Base-by-base conservation (phyloP, 2,113 vertebrate species). In the Paracanthobrama guichenoti region DNA sequence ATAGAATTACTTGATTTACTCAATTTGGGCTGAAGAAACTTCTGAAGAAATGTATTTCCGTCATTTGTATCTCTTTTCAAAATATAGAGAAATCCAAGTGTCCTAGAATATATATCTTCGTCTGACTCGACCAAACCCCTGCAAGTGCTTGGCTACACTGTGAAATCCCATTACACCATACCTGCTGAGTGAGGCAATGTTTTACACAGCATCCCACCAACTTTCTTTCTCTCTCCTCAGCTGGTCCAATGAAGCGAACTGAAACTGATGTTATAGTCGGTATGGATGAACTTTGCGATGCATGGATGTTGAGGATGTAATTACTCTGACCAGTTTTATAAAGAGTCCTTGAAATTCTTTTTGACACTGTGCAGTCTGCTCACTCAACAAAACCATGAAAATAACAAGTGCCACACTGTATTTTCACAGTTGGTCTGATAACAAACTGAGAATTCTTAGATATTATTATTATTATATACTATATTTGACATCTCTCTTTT, bases 141-240 rank as follows among this genome's bases (percentile, higher is more conserved):
- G 69, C 31, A 66, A 83, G 62, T 59, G 2, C 53, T 22, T 55
- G 76, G 74, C 53, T 48, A 46, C 50, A 64, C 84, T 44, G 80
- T 76, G 46, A 59, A 86, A 87, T 85, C 60, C 79, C 69, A 80
- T 82, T 86, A 66, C 67, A 57, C 44, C 62, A 53, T 67, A 81
- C 83, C 85, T 86, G 75, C 85, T 50, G 85, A 83, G 62, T 62
- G 35, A 85, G 42, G 79, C 72, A 82, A 55, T 60, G 79, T 53
- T 64, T 84, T 78, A 81, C 81, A 53, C 55, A 50, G 53, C 60
- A 24, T 72, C 67, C 35, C 24, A 39, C 53, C 24, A 76, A 81
- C 69, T 35, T 39, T 48, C 48, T 44, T 59, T 66, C 10, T 71
- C 42, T 42, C 48, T 12, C 53, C 60, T 57, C 24, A 64, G 44